Evolutionary conservation across 2,797 vertebrate genomes (phyloP).

Genomic region (Eulemur coronatus): DNA sequence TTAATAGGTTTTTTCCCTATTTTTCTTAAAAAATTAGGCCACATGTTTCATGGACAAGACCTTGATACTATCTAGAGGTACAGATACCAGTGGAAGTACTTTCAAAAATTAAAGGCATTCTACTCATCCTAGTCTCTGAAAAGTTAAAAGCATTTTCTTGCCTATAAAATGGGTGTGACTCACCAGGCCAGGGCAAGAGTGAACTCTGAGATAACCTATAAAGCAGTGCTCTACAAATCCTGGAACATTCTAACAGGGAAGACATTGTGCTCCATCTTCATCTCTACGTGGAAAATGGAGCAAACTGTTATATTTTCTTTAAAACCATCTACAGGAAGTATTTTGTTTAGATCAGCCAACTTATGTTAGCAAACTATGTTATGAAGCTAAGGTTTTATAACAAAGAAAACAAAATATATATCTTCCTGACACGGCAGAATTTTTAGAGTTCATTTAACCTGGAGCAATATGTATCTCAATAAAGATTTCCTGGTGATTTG

Average conservation of each 20-base stretch:
- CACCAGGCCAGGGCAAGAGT: fast-evolving
- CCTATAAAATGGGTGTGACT: neutral
- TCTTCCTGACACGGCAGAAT: neutral
- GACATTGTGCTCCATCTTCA: fast-evolving
- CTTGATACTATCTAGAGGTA: neutral
- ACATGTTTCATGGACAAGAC: neutral
- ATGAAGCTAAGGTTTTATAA: neutral
- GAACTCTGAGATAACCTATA: fast-evolving
- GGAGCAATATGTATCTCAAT: fast-evolving
- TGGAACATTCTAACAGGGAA: fast-evolving
- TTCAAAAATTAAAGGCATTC: neutral
- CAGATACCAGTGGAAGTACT: neutral
- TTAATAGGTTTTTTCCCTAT: slow-evolving; percentile 25
- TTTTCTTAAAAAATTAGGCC: neutral
- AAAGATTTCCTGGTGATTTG: neutral
- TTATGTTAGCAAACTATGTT: neutral
- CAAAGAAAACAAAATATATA: neutral
- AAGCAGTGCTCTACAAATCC: no score
- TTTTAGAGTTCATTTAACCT: neutral
- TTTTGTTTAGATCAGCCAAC: neutral
- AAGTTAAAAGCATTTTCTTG: neutral
- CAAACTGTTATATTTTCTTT: neutral
- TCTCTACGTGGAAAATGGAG: neutral
- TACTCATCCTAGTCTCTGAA: neutral
- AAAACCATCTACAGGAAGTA: neutral